phyloP scores from a whole-genome alignment of 2,797 vertebrate genomes.

The Silurus aristotelis region DNA sequence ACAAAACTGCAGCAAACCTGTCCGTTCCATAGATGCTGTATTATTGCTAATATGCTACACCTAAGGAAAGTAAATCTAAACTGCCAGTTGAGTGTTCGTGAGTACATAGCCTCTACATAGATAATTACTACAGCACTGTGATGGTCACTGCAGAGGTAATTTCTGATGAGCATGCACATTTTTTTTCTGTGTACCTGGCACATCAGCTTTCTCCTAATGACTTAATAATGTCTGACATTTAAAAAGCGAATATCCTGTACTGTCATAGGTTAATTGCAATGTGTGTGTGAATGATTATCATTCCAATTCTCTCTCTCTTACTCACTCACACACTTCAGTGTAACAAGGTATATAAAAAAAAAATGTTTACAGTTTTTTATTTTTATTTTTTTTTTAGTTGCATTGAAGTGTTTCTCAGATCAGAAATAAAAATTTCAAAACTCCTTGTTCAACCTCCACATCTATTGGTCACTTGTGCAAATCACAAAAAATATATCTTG shows the following conservation, averaged over 20 bases:
- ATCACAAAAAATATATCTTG: too few species aligned
- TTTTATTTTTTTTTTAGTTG: too few species aligned
- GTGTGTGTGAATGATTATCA: slow-evolving; percentile 39
- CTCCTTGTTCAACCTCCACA: too few species aligned
- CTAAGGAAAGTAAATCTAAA: neutral
- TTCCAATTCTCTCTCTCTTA: slow-evolving; percentile 18
- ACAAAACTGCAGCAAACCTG: slow-evolving; percentile 4
- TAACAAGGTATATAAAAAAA: too few species aligned
- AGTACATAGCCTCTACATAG: neutral
- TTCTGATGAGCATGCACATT: slow-evolving; percentile 21
- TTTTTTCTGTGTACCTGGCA: neutral
- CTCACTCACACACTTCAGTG: too few species aligned
- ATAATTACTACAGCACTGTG: neutral
- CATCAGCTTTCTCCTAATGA: slow-evolving; percentile 25
- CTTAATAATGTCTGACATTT: slow-evolving; percentile 40
- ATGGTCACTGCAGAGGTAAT: slow-evolving; percentile 6
- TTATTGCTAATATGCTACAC: neutral
- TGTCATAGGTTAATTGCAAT: slow-evolving; percentile 21
- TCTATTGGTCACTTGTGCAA: too few species aligned
- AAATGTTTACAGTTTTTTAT: too few species aligned
- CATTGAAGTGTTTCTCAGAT: too few species aligned
- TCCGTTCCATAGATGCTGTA: neutral
- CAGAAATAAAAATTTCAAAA: too few species aligned
- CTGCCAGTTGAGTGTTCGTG: neutral
- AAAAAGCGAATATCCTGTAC: slow-evolving; percentile 27